Percentiles rank a stretch among this genome's conserved stretches.
Conservation (phyloP, 2,797 vertebrate genomes). For the Hemibagrus guttatus region DNA sequence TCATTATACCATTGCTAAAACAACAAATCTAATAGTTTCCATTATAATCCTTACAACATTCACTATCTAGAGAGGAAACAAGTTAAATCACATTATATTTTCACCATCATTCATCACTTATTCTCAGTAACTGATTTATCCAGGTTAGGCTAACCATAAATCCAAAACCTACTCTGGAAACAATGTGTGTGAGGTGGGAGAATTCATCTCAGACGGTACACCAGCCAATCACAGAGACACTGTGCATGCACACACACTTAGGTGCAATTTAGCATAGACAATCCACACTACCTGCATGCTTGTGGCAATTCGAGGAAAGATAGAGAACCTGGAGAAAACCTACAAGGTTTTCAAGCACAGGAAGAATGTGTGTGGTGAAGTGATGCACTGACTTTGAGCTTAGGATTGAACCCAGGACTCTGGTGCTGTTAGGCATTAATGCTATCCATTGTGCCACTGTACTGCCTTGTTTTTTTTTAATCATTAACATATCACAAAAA, state of each 20-base stretch:
- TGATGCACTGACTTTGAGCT: not conserved
- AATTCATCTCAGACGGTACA: not conserved
- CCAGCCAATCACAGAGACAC: not conserved
- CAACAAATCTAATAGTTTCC: not conserved
- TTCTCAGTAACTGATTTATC: not conserved
- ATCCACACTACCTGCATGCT: not conserved
- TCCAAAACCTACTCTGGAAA: not conserved
- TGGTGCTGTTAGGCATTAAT: not conserved
- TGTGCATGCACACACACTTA: not conserved
- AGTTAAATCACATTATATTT: not conserved
- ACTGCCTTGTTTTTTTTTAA: not conserved
- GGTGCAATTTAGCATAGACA: not conserved
- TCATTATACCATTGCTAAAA: too few relatives aligned
- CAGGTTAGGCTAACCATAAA: not conserved
- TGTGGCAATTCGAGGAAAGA: not conserved
- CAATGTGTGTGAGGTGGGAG: not conserved
- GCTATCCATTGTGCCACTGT: not conserved
- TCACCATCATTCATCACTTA: not conserved
- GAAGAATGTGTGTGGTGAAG: not conserved
- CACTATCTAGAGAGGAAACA: not conserved
- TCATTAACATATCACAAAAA: not conserved
- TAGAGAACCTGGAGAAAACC: not conserved
- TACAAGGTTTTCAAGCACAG: not conserved
- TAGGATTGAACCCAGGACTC: not conserved
- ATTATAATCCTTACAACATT: not conserved